phyloP scores from a whole-genome alignment of 2,113 vertebrate species.

The Eleginops maclovinus region DNA sequence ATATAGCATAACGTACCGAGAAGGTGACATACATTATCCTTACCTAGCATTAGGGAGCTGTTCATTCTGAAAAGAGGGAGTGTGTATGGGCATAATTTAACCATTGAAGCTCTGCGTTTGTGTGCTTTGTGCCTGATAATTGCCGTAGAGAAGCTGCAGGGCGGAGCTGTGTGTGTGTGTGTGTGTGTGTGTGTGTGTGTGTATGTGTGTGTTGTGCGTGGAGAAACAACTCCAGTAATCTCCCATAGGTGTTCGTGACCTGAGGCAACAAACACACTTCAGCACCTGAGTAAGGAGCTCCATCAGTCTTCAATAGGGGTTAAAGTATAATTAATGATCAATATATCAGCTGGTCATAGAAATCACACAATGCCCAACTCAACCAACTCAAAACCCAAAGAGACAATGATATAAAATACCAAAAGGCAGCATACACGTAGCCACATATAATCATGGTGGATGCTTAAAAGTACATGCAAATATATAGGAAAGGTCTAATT shows the following conservation, averaged over 20 bases:
- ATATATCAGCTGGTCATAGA: neutral
- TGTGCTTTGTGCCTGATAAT: constrained; percentile 60
- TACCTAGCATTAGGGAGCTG: neutral
- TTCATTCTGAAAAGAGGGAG: constrained; percentile 12
- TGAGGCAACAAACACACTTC: constrained; percentile 31
- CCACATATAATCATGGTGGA: too few species aligned
- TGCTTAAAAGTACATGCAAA: too few species aligned
- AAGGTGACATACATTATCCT: neutral
- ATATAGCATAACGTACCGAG: constrained; percentile 3
- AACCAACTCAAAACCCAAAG: neutral
- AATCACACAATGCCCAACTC: neutral
- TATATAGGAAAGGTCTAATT: too few species aligned
- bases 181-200: constrained; percentile 27
- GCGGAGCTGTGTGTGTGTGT: constrained; percentile 1
- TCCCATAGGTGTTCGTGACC: constrained; percentile 27
- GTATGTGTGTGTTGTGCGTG: constrained; percentile 14
- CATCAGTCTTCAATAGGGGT: neutral
- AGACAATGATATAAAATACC: neutral
- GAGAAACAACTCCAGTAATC: constrained; percentile 45
- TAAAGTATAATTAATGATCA: neutral
- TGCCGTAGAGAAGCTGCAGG: constrained; percentile 28
- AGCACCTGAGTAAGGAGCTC: neutral
- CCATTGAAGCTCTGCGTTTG: constrained; percentile 39
- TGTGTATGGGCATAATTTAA: constrained; percentile 23
- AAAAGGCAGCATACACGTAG: too few species aligned